A percentile compares a stretch with the other conserved stretches of the same genome.
Conservation (phyloP, 2,113 vertebrate genomes). For the Micronisus gabar region DNA sequence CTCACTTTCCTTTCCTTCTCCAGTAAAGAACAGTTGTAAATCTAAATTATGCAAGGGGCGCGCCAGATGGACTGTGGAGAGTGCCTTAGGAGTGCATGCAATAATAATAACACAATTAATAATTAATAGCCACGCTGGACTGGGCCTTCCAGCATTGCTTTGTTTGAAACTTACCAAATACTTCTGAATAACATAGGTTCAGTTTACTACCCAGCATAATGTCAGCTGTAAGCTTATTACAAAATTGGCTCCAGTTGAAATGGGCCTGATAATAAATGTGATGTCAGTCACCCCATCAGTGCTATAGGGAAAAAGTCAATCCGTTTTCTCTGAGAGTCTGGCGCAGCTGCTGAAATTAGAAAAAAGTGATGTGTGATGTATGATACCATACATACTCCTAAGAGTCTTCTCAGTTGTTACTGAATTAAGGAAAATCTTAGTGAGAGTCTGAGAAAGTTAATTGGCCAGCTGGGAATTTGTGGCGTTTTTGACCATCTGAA, state of each 20-base stretch:
- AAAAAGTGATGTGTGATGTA: background rate
- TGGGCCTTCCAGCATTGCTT: background rate
- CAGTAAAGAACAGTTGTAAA: background rate
- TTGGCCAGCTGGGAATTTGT: background rate
- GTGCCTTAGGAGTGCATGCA: constrained; percentile 6
- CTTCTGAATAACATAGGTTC: background rate
- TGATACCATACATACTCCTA: background rate
- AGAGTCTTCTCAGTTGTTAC: background rate
- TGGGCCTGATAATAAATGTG: background rate
- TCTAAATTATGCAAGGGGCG: constrained; percentile 12
- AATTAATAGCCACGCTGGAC: background rate
- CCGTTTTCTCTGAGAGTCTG: background rate
- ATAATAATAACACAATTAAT: constrained; percentile 33
- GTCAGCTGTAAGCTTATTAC: background rate
- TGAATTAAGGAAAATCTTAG: background rate
- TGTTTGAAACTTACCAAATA: background rate
- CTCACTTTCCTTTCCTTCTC: background rate
- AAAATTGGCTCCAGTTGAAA: background rate
- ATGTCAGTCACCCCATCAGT: background rate
- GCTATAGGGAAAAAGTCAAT: background rate
- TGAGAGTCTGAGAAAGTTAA: background rate
- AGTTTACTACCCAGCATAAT: background rate
- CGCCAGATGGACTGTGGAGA: constrained; percentile 9
- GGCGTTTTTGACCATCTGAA: background rate
- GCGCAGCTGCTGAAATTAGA: background rate